Percentiles rank a stretch among this genome's conserved stretches.
Evolutionary conservation across 2,113 vertebrate species (phyloP).

Genomic region (Pseudopodoces humilis): DNA sequence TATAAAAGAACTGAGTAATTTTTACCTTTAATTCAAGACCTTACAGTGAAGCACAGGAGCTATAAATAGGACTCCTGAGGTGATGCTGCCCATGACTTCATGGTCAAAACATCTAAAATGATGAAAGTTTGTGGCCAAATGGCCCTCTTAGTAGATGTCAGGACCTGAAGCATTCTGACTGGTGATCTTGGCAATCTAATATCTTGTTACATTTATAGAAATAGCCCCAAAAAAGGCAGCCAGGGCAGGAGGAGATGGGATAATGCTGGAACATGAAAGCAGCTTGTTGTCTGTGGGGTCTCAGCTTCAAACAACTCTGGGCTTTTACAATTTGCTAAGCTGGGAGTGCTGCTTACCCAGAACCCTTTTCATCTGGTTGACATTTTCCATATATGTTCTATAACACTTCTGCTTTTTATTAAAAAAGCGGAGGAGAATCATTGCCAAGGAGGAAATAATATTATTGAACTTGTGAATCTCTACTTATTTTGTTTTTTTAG

Average conservation of each 20-base stretch:
- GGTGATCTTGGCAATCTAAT: background rate
- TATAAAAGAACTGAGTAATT: background rate
- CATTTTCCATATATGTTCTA: background rate
- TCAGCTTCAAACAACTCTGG: background rate
- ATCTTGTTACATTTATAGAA: background rate
- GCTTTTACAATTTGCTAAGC: constrained; percentile 3
- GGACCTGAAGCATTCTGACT: background rate
- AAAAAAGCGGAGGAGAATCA: background rate
- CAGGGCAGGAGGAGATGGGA: background rate
- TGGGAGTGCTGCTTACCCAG: background rate
- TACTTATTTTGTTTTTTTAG: background rate
- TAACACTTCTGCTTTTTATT: background rate
- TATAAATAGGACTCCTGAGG: background rate
- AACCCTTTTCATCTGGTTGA: constrained; percentile 28
- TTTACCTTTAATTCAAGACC: background rate
- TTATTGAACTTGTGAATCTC: background rate
- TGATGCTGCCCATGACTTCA: background rate
- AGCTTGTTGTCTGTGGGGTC: background rate
- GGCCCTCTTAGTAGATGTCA: background rate
- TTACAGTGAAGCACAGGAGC: background rate
- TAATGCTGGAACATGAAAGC: background rate
- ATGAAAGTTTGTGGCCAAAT: background rate
- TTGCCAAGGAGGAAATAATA: constrained; percentile 1
- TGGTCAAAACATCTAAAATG: background rate
- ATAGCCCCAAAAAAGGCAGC: background rate